Evolutionary conservation across 2,797 vertebrate genomes (phyloP).

Genomic region (Sebastes cheni): DNA sequence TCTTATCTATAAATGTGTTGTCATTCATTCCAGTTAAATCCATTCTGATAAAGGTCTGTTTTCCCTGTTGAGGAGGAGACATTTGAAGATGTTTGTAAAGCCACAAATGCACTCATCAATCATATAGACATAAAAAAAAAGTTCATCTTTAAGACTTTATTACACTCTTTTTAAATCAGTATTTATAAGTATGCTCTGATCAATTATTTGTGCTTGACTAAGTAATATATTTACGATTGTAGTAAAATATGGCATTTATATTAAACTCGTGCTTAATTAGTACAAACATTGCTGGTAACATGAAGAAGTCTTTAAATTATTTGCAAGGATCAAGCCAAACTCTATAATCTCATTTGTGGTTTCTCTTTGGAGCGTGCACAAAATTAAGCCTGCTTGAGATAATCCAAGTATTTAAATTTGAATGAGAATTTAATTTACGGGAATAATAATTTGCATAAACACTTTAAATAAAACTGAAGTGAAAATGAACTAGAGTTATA

Average conservation of each 20-base stretch:
- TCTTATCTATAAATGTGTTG: background rate
- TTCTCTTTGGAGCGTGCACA: background rate
- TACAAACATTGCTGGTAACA: background rate
- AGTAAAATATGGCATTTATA: background rate
- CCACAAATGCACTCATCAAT: background rate
- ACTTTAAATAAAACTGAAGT: background rate
- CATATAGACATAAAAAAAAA: background rate
- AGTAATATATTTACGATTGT: background rate
- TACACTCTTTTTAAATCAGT: background rate
- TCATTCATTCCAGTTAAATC: constrained; percentile 48
- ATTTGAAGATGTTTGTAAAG: background rate
- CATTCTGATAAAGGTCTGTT: constrained; percentile 25
- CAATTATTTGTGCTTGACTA: background rate
- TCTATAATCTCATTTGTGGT: background rate
- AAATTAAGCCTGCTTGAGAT: background rate
- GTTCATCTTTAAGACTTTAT: background rate
- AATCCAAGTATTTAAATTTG: background rate
- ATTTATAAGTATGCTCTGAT: background rate
- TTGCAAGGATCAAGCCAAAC: background rate
- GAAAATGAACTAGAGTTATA: background rate
- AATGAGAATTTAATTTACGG: background rate
- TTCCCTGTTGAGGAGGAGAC: constrained; percentile 2
- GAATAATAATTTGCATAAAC: background rate
- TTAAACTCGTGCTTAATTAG: background rate
- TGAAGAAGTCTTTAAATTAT: background rate